Evolutionary conservation across 2,888 invertebrate species (phyloP), one percentile per base, ranked within the genome.

Genomic region (Tridacna crocea): DNA sequence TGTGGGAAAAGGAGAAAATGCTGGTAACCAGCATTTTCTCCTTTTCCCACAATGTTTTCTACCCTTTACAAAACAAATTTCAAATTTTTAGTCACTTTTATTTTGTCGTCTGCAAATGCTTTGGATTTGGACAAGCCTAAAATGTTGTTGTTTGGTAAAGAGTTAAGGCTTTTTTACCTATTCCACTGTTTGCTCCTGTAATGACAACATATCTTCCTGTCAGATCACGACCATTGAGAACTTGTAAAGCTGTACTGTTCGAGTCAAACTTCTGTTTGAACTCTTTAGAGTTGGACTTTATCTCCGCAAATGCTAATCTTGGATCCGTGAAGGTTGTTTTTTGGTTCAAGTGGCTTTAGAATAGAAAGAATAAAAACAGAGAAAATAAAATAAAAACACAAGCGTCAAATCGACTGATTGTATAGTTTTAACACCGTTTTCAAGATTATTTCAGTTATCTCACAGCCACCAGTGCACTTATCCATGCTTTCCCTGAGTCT

Each of bases 161-260:
- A n/a, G n/a, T n/a, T n/a, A n/a, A n/a, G n/a, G n/a, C n/a, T n/a
- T n/a, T 83, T 82, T 48, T 87, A 95, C 96, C 99, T 92, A 99
- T 99, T 8, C 99, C 99, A 84, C 96, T 95, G 95, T 98, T 99
- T 0, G 97, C 97, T 15, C 99, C 99, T 11, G 99, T 99, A 58
- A 99, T 96, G 11, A 99, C 94, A 0, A 97, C 98, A 91, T 97
- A 95, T 94, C 97, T 97, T 0, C 97, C 97, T 76, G 97, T 97
- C 79, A 99, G 95, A 94, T 99, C 98, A 87, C 97, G 95, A 12
- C 98, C 98, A 94, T 98, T 97, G 15, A 99, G 95, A 17, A 98
- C 96, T 94, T 98, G 96, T 90, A 97, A 95, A 6, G 98, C 98
- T 63, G 97, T 97, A 79, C 97, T 97, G 26, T 97, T 97, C 0